These are phyloP conservation scores for Crenichthys baileyi DNA, from an alignment of 2,797 vertebrate genomes.

Conservation along the genomic window DNA sequence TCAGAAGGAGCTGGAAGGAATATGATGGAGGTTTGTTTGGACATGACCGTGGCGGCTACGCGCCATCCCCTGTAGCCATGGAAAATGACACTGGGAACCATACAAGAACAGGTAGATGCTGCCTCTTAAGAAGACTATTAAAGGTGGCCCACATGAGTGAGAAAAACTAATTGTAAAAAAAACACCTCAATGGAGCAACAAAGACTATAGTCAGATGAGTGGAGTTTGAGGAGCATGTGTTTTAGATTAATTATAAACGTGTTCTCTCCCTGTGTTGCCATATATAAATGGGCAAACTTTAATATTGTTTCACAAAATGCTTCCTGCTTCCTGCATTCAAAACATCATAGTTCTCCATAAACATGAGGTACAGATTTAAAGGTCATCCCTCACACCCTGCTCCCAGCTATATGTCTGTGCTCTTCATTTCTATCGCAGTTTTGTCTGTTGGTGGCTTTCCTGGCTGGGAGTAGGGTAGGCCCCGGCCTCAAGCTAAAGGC, in stretches of 20 bases:
- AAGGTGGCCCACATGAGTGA: conserved; percentile 22
- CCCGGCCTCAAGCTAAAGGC: conserved; percentile 78
- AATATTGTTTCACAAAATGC: conserved; percentile 53
- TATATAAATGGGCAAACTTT: conserved; percentile 53
- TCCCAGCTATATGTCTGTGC: conserved; percentile 51
- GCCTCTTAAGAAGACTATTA: conserved; percentile 18
- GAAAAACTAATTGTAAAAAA: conserved; percentile 38
- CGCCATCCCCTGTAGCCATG: conserved; percentile 61
- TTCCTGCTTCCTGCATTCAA: conserved; percentile 54
- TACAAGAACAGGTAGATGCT: conserved; percentile 51
- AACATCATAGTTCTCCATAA: conserved; percentile 47
- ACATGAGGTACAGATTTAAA: conserved; percentile 59
- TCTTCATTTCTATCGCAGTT: conserved; percentile 77
- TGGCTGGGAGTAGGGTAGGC: conserved; percentile 52
- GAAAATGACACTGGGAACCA: conserved; percentile 65
- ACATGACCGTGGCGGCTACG: conserved; percentile 63
- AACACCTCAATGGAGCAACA: conserved; percentile 30
- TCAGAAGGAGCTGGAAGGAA: conserved; percentile 47
- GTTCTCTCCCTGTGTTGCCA: conserved; percentile 46
- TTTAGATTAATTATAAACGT: conserved; percentile 65
- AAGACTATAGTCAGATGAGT: conserved; percentile 57
- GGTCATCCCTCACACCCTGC: conserved; percentile 65
- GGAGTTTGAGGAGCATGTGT: conserved; percentile 71
- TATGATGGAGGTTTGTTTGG: conserved; percentile 74
- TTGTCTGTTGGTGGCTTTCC: conserved; percentile 81